Percentiles rank a stretch among this genome's conserved stretches.
phyloP scores from a whole-genome alignment of 2,888 invertebrate genomes.

The Drosophila testacea region DNA sequence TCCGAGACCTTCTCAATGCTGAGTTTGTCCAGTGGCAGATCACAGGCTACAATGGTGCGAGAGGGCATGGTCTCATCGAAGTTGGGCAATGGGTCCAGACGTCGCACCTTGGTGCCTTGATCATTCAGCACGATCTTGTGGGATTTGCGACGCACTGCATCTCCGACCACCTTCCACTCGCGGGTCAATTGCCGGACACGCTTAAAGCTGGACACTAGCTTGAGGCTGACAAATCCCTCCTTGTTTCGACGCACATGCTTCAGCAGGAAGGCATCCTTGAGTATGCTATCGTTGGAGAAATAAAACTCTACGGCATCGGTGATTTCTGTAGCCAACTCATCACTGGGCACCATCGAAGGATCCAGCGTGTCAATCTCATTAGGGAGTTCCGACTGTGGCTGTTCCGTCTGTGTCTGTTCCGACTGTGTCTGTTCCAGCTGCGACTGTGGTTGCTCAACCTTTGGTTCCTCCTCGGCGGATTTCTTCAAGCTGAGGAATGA shows the following conservation, averaged over 20 bases:
- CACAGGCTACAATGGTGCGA: conserved; percentile 94
- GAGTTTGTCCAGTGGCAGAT: conserved; percentile 93
- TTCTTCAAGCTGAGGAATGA: conserved; percentile 80
- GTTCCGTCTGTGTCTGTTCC: too few relatives aligned
- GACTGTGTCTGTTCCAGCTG: conserved; percentile 2
- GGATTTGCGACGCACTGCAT: conserved; percentile 91
- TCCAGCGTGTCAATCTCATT: conserved; percentile 83
- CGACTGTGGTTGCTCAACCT: conserved; percentile 13
- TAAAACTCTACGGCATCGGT: conserved; percentile 97
- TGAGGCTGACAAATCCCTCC: conserved; percentile 97
- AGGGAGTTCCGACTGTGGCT: conserved; percentile 27
- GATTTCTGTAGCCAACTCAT: conserved; percentile 92
- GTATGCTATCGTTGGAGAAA: conserved; percentile 97
- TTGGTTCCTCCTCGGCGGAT: conserved; percentile 44
- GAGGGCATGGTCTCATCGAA: conserved; percentile 97
- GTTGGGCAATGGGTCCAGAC: conserved; percentile 93
- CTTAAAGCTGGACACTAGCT: conserved; percentile 97
- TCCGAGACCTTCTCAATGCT: conserved; percentile 96
- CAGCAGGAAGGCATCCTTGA: conserved; percentile 97
- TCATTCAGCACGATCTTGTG: conserved; percentile 95
- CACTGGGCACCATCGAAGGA: conserved; percentile 87
- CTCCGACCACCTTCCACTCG: conserved; percentile 97
- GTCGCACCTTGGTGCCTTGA: conserved; percentile 94
- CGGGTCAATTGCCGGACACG: conserved; percentile 96
- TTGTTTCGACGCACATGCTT: conserved; percentile 98